Conservation (phyloP, 2,888 invertebrate species). For the Deilephila porcellus region DNA sequence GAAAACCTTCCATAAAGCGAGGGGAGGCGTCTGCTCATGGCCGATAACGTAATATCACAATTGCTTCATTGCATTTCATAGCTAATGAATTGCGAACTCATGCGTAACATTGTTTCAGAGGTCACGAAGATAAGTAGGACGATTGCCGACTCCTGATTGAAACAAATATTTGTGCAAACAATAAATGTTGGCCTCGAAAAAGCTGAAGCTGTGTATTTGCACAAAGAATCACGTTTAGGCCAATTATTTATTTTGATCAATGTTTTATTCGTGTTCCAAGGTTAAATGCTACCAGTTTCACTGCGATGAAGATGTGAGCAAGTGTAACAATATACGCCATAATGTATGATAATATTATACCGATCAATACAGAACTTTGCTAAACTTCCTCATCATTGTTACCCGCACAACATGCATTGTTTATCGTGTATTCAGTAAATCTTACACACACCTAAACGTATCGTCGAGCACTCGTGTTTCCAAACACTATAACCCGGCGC, state of each 20-base stretch:
- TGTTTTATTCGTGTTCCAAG: not conserved
- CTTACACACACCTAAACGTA: not conserved
- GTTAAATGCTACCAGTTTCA: not conserved
- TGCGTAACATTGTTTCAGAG: conserved; percentile 17
- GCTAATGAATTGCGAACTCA: conserved; percentile 11
- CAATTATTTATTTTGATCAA: not conserved
- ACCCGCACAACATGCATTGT: not conserved
- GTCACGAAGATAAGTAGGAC: conserved; percentile 19
- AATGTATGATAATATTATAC: too few species aligned
- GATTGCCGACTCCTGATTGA: conserved; percentile 2
- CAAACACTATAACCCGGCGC: conserved; percentile 13
- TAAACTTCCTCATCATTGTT: conserved; percentile 11
- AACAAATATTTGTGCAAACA: conserved; percentile 25
- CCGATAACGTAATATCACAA: conserved; percentile 8
- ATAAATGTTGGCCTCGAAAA: conserved; percentile 5
- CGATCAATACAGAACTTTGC: not conserved
- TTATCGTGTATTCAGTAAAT: not conserved
- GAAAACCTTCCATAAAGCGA: not conserved
- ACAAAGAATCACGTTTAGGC: not conserved
- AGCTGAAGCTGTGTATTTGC: not conserved
- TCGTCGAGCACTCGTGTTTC: not conserved
- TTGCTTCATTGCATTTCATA: conserved; percentile 10
- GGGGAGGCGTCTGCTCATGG: conserved; percentile 31
- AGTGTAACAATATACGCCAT: too few species aligned
- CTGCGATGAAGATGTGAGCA: not conserved